Base-by-base conservation (phyloP, 2,888 invertebrate species). In the Monochamus alternatus region DNA sequence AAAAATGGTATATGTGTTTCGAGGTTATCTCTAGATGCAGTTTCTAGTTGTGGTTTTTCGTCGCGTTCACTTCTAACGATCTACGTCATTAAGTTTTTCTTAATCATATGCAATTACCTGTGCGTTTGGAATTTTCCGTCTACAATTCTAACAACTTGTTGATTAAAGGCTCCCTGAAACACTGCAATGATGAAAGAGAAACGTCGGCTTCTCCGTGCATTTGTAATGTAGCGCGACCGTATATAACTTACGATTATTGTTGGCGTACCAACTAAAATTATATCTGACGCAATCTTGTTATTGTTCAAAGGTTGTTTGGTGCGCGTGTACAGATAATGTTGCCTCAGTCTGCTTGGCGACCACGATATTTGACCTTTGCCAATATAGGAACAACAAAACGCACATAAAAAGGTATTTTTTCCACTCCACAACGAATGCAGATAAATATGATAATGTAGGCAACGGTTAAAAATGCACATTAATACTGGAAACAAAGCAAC, bases 261-360 rank as follows among this genome's bases (percentile, higher is more conserved):
- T 55, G 44, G 14, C 44, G 58, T 47, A 59, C 47, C 55, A 59
- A 68, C 14, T 68, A 63, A 64, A 51, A 55, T 52, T 72, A 64
- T 64, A 14, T 43, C 55, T 66, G 65, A 65, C 31, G 73, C 47
- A 73, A 62, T 66, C 8, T 22, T 71, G 22, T 59, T 43, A 65
- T 65, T 62, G 67, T 60, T 14, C 7, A 59, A 65, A 55, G 63
- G 71, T 64, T 71, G 55, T 64, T 32, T 44, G n/a, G 64, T 75
- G 64, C 65, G 75, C 75, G 60, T 75, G 75, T 63, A 30, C 8
- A 65, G 64, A 66, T 66, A 71, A 71, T 67, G 70, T 67, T 58
- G 65, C 62, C 69, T 64, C 77, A 81, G 81, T 77, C 81, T 69
- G 81, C 79, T 75, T 81, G 81, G 81, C 81, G 81, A 80, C 81